Evolutionary conservation across 2,113 vertebrate species (phyloP).

Genomic region (Columba janthina): DNA sequence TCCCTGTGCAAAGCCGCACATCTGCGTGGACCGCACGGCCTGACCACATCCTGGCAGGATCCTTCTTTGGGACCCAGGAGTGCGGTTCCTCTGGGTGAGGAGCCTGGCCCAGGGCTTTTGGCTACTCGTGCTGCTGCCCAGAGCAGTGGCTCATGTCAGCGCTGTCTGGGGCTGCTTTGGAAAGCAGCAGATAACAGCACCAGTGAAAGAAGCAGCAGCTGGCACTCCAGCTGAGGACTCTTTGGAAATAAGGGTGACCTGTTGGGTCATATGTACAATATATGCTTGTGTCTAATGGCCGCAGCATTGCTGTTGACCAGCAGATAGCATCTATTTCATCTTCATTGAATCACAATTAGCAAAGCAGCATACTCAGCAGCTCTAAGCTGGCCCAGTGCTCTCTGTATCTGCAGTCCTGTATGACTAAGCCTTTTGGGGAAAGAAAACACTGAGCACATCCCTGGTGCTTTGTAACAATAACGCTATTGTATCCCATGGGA

Average conservation of each 20-base stretch:
- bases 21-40: background rate
- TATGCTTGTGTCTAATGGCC: background rate
- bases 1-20: accelerated
- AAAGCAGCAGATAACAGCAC: background rate
- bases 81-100: accelerated
- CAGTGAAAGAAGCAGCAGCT: background rate
- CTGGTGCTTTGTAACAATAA: background rate
- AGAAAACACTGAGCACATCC: background rate
- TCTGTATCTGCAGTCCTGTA: background rate
- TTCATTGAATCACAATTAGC: background rate
- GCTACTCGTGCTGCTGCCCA: background rate
- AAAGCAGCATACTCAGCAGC: background rate
- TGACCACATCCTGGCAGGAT: background rate
- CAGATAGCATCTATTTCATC: background rate
- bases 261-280: accelerated
- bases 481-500: background rate
- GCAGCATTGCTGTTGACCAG: background rate
- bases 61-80: background rate
- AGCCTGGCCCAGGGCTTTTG: background rate
- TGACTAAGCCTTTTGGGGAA: background rate
- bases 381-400: background rate
- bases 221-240: background rate
- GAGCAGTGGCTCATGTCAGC: background rate
- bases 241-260: background rate
- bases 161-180: background rate